phyloP scores from a whole-genome alignment of 2,888 invertebrate genomes.

The Leptinotarsa tumamoca region DNA sequence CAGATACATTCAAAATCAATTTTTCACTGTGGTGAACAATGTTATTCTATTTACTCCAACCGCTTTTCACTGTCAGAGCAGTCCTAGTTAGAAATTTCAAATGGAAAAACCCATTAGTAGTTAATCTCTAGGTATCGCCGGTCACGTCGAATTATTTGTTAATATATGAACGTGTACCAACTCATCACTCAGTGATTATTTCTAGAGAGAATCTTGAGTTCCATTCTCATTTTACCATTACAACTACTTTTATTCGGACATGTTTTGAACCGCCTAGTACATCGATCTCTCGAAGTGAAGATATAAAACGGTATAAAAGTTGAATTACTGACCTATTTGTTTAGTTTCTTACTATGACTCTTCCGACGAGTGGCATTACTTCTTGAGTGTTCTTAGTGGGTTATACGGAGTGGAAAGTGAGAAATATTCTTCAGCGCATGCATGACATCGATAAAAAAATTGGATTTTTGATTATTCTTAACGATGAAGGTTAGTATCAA shows the following conservation, averaged over 20 bases:
- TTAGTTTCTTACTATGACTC: slow-evolving; percentile 58
- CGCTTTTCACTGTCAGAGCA: too few relatives aligned
- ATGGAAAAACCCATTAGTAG: too few relatives aligned
- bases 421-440: slow-evolving; percentile 25
- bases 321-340: slow-evolving; percentile 66
- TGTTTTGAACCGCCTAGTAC: slow-evolving; percentile 9
- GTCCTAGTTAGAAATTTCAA: too few relatives aligned
- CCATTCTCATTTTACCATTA: slow-evolving; percentile 1
- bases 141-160: too few relatives aligned
- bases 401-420: slow-evolving; percentile 28
- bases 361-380: slow-evolving; percentile 26
- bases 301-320: slow-evolving; percentile 60
- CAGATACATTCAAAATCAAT: too few relatives aligned
- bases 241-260: slow-evolving; percentile 17
- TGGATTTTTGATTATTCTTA: slow-evolving; percentile 41
- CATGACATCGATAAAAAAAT: slow-evolving; percentile 42
- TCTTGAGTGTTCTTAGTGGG: slow-evolving; percentile 23
- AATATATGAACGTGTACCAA: too few relatives aligned
- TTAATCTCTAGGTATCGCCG: too few relatives aligned
- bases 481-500: slow-evolving; percentile 47
- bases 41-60: too few relatives aligned
- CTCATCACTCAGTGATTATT: background rate
- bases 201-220: background rate
- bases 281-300: slow-evolving; percentile 26
- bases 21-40: too few relatives aligned